A percentile compares a stretch with the other conserved stretches of the same genome.
Conservation (phyloP, 2,113 vertebrate species). For the Neotoma lepida region DNA sequence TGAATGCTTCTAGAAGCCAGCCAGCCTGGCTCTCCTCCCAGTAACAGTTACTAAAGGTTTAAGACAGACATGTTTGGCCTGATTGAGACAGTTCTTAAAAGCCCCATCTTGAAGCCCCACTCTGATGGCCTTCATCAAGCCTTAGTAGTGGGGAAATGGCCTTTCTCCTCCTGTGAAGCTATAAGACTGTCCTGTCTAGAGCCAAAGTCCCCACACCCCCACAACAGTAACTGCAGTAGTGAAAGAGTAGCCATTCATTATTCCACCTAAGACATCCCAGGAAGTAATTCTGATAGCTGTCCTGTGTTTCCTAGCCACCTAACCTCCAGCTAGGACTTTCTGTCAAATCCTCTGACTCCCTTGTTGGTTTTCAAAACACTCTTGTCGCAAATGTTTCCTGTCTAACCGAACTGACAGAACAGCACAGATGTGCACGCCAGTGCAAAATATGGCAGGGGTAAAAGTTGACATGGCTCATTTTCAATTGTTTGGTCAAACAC, state of each 20-base stretch:
- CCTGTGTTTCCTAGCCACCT: neutral
- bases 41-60: neutral
- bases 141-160: rapidly evolving
- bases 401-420: conserved; percentile 74
- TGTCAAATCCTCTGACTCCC: neutral
- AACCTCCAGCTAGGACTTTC: neutral
- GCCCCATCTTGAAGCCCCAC: neutral
- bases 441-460: conserved; percentile 81
- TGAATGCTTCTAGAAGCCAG: neutral
- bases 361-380: neutral
- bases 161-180: neutral
- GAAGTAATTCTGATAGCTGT: neutral
- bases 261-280: neutral
- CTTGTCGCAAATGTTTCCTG: conserved; percentile 73
- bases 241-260: rapidly evolving
- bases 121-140: rapidly evolving
- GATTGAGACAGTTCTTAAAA: neutral
- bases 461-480: conserved; percentile 84
- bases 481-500: conserved; percentile 85
- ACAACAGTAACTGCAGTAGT: rapidly evolving
- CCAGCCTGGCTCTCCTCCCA: neutral
- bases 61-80: neutral
- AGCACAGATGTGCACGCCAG: conserved; percentile 72
- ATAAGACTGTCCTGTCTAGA: neutral
- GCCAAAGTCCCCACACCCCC: neutral